Base-by-base conservation (phyloP, 1,140 invertebrate species). In the Papilio xuthus region DNA sequence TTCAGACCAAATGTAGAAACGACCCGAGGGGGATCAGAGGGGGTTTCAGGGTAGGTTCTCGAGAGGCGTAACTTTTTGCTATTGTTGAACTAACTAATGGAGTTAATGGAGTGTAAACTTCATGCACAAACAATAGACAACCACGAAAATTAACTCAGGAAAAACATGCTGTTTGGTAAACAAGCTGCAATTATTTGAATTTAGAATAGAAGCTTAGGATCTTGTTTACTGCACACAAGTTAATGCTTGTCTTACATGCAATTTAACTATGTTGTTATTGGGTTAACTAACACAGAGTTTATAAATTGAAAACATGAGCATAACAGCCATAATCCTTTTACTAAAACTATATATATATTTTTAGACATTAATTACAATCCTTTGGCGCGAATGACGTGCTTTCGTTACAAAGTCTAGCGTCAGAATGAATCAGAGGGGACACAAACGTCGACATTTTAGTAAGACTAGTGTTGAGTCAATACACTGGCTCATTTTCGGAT, bases 11-110 rank as follows among this genome's bases (percentile, higher is more conserved):
- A 73, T 73, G 71, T 73, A 42, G n/a, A 71, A 18, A 18, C 67
- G 70, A 20, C 13, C 60, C 60, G 60, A 67, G 60, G 20, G 71
- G 71, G 69, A 2, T 70, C 0, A 2, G 32, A 4, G 1, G 23
- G 12, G 63, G 63, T 12, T 3, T 13, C 12, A 20, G 60, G 28
- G 60, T 6, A 1, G 23, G 69, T 41, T 71, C 69, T 71, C 37
- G 69, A 71, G 20, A 71, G 69, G 69, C 69, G 12, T 47, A 4
- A 73, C 41, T 42, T 73, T 73, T 73, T 73, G 71, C 50, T 73
- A 73, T 73, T 73, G 71, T 72, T 72, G 41, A n/a, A 72, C 32
- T n/a, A 72, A 44, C 70, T 72, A 72, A 72, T 72, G 70, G 70
- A 20, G 32, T 44, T 70, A 72, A 72, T 72, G 70, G 70, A 72